Percentiles rank a stretch among this genome's conserved stretches.
phyloP scores from a whole-genome alignment of 1,140 invertebrate species.

The Atta cephalotes region DNA sequence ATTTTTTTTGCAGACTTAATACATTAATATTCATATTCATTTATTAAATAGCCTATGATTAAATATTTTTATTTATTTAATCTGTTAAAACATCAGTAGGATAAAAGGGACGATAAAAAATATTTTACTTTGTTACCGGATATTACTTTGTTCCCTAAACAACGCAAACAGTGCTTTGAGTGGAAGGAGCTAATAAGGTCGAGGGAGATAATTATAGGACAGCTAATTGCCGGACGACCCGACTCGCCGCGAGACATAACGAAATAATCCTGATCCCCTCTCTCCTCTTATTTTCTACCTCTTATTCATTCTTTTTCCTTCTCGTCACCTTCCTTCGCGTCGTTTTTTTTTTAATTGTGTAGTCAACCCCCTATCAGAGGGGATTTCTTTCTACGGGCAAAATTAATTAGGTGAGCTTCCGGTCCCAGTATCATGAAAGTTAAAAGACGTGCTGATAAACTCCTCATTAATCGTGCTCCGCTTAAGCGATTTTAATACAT shows the following conservation, averaged over 20 bases:
- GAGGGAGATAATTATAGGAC: slow-evolving; percentile 79
- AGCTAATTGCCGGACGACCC: slow-evolving; percentile 77
- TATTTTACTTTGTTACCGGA: slow-evolving; percentile 76
- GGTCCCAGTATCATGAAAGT: slow-evolving; percentile 63
- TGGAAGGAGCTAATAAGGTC: slow-evolving; percentile 71
- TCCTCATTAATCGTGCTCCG: slow-evolving; percentile 64
- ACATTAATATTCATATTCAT: background rate
- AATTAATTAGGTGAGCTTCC: slow-evolving; percentile 74
- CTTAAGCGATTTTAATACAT: slow-evolving; percentile 33
- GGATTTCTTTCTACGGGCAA: slow-evolving; percentile 69
- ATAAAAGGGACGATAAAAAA: slow-evolving; percentile 31
- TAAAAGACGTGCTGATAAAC: slow-evolving; percentile 65
- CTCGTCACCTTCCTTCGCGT: slow-evolving; percentile 50
- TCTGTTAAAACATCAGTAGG: background rate
- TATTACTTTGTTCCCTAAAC: slow-evolving; percentile 45
- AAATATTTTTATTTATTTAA: slow-evolving; percentile 29
- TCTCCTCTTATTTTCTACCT: slow-evolving; percentile 2
- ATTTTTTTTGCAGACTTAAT: background rate
- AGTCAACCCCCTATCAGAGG: slow-evolving; percentile 68
- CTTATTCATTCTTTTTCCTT: slow-evolving; percentile 52
- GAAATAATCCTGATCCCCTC: slow-evolving; percentile 69
- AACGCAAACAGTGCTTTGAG: slow-evolving; percentile 64
- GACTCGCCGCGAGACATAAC: slow-evolving; percentile 74
- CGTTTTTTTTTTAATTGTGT: slow-evolving; percentile 54
- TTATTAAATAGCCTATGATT: background rate